phyloP scores from a whole-genome alignment of 2,113 vertebrate genomes.

The Nymphicus hollandicus region DNA sequence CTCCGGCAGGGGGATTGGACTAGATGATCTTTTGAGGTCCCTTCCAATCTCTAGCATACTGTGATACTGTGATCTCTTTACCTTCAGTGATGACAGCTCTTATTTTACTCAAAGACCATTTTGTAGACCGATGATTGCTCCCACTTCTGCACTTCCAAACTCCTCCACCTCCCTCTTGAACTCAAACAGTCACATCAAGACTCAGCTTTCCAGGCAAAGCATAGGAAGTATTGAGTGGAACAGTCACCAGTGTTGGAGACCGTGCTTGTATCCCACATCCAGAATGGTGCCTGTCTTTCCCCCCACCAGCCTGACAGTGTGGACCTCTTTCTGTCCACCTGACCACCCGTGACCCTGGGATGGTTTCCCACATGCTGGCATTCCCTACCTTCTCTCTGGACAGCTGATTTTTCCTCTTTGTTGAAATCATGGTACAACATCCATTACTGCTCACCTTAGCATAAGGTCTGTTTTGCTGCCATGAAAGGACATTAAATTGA shows the following conservation, averaged over 20 bases:
- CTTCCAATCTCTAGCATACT: no score
- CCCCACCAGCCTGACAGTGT: accelerated
- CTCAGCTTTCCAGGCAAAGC: background rate
- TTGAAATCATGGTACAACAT: background rate
- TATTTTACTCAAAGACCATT: background rate
- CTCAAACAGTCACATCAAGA: no score
- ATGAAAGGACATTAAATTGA: slow-evolving; percentile 19
- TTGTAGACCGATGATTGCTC: accelerated
- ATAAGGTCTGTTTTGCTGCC: background rate
- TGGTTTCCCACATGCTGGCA: accelerated
- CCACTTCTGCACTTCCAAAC: background rate
- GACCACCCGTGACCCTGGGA: accelerated
- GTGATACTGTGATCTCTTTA: no score
- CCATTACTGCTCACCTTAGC: background rate
- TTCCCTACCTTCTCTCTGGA: background rate
- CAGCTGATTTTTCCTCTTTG: background rate
- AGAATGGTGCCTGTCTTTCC: accelerated
- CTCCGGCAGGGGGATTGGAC: no score
- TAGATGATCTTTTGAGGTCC: no score
- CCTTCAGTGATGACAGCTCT: background rate
- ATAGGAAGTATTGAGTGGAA: accelerated
- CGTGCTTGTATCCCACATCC: accelerated
- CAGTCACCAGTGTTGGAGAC: background rate
- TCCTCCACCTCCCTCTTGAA: background rate
- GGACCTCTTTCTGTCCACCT: background rate